phyloP scores from a whole-genome alignment of 1,140 invertebrate species.

The Cyclina sinensis region DNA sequence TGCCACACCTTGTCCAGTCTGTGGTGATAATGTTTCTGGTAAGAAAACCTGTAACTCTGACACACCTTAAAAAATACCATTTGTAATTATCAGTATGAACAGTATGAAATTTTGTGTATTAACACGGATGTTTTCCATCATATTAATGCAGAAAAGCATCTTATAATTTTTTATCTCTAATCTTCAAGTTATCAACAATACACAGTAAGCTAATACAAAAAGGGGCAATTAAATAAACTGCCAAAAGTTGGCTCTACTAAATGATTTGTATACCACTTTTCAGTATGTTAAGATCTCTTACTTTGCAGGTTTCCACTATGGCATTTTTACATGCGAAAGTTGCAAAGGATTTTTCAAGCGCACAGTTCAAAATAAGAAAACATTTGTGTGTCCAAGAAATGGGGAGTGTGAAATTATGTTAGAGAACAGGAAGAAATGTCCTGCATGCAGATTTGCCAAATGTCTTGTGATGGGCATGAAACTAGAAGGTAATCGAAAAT shows the following conservation, averaged over 20 bases:
- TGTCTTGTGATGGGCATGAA: constrained; percentile 99
- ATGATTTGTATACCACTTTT: too few relatives aligned
- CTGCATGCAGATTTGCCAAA: constrained; percentile 98
- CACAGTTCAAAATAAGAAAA: constrained; percentile 98
- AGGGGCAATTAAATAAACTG: too few relatives aligned
- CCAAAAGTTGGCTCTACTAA: too few relatives aligned
- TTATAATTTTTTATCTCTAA: too few relatives aligned
- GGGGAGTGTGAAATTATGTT: constrained; percentile 96
- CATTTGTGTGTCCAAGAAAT: constrained; percentile 97
- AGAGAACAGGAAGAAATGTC: constrained; percentile 98
- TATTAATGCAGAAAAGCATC: too few relatives aligned
- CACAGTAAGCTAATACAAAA: too few relatives aligned
- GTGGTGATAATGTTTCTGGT: constrained; percentile 83
- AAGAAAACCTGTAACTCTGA: not conserved
- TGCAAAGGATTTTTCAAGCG: constrained; percentile 99
- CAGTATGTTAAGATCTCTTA: too few relatives aligned
- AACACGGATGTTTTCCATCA: too few relatives aligned
- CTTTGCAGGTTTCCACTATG: constrained; percentile 86
- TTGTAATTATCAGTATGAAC: too few relatives aligned
- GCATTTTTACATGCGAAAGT: constrained; percentile 98
- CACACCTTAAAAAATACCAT: too few relatives aligned
- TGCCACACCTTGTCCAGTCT: constrained; percentile 77
- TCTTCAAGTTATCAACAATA: too few relatives aligned
- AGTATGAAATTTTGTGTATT: too few relatives aligned
- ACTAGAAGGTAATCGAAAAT: constrained; percentile 97